Evolutionary conservation across 2,113 vertebrate genomes (phyloP).

Genomic region (Anhinga anhinga): DNA sequence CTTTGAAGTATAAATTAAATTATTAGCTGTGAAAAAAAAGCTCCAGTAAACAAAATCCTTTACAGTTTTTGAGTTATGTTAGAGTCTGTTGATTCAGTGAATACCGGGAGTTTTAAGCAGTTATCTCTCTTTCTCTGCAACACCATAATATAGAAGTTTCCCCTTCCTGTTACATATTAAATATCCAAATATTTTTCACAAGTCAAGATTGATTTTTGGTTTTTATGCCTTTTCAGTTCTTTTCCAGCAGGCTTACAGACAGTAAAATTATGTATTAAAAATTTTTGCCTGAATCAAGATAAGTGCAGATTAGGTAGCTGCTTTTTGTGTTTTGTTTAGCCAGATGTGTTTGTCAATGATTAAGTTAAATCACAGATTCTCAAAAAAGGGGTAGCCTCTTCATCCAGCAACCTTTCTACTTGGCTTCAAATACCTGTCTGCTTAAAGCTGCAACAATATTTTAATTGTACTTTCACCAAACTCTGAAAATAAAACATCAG

Average conservation of each 20-base stretch:
- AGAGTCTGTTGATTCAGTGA: not conserved
- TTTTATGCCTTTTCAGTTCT: not conserved
- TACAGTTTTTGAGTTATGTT: not conserved
- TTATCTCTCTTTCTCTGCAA: not conserved
- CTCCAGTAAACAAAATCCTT: not conserved
- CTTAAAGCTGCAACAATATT: not conserved
- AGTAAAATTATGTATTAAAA: not conserved
- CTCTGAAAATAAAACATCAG: not conserved
- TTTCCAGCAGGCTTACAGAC: not conserved
- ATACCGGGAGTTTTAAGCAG: not conserved
- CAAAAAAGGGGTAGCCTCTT: not conserved
- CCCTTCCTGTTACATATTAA: not conserved
- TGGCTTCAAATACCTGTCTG: not conserved
- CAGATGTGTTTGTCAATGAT: not conserved
- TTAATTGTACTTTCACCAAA: not conserved
- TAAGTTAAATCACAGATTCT: not conserved
- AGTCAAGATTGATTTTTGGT: not conserved
- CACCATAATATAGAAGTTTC: not conserved
- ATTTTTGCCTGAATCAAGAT: not conserved
- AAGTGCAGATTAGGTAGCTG: not conserved
- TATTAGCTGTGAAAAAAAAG: not conserved
- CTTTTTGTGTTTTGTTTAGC: not conserved
- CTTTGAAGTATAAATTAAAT: constrained; percentile 11
- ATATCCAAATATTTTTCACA: not conserved
- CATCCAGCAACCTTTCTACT: not conserved